These are phyloP conservation scores for Phlogophora meticulosa DNA, from an alignment of 2,888 invertebrate species.

Conservation along the genomic window DNA sequence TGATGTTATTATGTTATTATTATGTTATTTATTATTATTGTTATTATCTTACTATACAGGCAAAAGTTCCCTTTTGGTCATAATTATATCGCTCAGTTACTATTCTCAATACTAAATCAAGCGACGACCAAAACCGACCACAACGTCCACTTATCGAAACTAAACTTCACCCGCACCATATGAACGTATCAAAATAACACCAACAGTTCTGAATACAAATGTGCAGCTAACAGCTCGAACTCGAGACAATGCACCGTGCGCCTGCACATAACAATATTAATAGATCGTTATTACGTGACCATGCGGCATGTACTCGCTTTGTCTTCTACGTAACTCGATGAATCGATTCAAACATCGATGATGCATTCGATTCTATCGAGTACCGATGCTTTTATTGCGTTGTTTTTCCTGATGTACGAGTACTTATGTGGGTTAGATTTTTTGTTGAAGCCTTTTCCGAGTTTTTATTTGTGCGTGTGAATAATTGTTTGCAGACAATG, in stretches of 20 bases:
- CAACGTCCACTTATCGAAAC: slow-evolving; percentile 14
- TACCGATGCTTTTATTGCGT: slow-evolving; percentile 61
- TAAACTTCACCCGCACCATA: slow-evolving; percentile 4
- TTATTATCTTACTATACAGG: too few species aligned
- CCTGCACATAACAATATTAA: slow-evolving; percentile 70
- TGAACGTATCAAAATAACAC: slow-evolving; percentile 49
- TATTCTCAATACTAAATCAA: too few species aligned
- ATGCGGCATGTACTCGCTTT: slow-evolving; percentile 66
- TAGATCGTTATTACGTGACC: slow-evolving; percentile 73
- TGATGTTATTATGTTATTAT: too few species aligned
- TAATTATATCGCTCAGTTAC: too few species aligned
- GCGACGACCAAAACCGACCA: too few species aligned
- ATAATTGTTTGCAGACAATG: slow-evolving; percentile 10
- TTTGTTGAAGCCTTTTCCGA: slow-evolving; percentile 37
- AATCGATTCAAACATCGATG: slow-evolving; percentile 47
- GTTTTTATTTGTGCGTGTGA: slow-evolving; percentile 17
- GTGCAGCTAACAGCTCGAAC: slow-evolving; percentile 49
- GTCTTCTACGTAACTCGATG: slow-evolving; percentile 65
- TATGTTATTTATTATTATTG: too few species aligned
- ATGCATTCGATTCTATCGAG: slow-evolving; percentile 53
- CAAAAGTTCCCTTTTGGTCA: too few species aligned
- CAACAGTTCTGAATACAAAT: slow-evolving; percentile 44
- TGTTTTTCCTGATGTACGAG: slow-evolving; percentile 68
- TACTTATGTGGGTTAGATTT: slow-evolving; percentile 62
- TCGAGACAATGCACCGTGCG: slow-evolving; percentile 69